phyloP scores from a whole-genome alignment of 1,140 invertebrate species.

The Drosophila biarmipes region DNA sequence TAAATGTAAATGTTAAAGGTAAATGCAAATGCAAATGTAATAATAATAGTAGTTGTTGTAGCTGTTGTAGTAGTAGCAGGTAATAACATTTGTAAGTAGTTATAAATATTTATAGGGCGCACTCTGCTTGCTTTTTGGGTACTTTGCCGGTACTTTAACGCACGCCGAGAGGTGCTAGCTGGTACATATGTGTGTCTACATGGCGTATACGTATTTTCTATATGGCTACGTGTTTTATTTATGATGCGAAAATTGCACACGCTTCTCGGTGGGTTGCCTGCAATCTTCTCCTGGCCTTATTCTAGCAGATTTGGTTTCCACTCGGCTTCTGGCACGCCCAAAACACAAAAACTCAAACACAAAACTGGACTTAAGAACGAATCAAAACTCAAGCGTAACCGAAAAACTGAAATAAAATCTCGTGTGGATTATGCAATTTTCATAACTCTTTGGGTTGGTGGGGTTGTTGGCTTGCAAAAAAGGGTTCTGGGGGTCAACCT shows the following conservation, averaged over 20 bases:
- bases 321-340: slow-evolving; percentile 85
- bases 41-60: slow-evolving; percentile 43
- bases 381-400: slow-evolving; percentile 30
- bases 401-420: slow-evolving; percentile 22
- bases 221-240: slow-evolving; percentile 50
- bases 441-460: slow-evolving; percentile 22
- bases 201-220: slow-evolving; percentile 44
- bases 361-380: slow-evolving; percentile 19
- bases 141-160: slow-evolving; percentile 69
- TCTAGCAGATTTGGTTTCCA: slow-evolving; percentile 89
- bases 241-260: slow-evolving; percentile 64
- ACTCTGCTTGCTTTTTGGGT: slow-evolving; percentile 51
- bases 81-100: slow-evolving; percentile 64
- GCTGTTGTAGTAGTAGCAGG: slow-evolving; percentile 36
- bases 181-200: slow-evolving; percentile 28
- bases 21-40: slow-evolving; percentile 56
- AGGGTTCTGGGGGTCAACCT: slow-evolving; percentile 30
- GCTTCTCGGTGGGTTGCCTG: slow-evolving; percentile 69
- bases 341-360: slow-evolving; percentile 50
- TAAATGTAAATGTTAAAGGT: slow-evolving; percentile 50
- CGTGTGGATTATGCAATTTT: slow-evolving; percentile 40
- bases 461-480: slow-evolving; percentile 7
- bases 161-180: slow-evolving; percentile 36
- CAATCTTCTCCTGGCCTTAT: slow-evolving; percentile 55
- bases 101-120: slow-evolving; percentile 64